A percentile compares a stretch with the other conserved stretches of the same genome.
Evolutionary conservation across 2,888 invertebrate species (phyloP).

Genomic region (Agrenia bidenticulata): DNA sequence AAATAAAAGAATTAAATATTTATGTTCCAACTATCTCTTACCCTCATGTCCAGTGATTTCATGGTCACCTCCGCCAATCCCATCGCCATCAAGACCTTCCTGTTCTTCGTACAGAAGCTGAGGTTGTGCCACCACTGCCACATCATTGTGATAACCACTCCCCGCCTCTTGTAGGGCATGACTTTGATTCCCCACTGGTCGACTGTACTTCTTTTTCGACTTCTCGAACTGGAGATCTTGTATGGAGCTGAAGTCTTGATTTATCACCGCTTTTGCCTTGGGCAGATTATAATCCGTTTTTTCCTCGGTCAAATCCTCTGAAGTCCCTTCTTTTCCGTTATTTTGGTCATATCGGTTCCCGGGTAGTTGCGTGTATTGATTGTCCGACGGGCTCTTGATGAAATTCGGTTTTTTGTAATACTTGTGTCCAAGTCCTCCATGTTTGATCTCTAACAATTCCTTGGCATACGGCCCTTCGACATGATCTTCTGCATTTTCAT

Average conservation of each 20-base stretch:
- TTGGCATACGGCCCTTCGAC: not conserved
- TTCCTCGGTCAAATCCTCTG: not conserved
- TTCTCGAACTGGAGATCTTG: constrained; percentile 1
- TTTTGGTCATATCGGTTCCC: not conserved
- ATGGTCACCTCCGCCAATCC: not conserved
- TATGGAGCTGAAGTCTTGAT: not conserved
- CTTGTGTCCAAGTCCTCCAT: no score
- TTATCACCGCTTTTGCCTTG: not conserved
- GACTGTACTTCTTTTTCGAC: not conserved
- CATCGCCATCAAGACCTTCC: not conserved
- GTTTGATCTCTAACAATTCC: no score
- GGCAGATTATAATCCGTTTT: not conserved
- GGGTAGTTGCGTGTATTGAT: not conserved
- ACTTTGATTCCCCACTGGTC: not conserved
- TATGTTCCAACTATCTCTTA: no score
- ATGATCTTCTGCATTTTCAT: not conserved
- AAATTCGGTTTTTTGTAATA: not conserved
- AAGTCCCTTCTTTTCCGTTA: constrained; percentile 3
- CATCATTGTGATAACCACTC: constrained; percentile 10
- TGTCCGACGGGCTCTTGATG: not conserved
- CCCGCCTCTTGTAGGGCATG: not conserved
- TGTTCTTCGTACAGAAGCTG: not conserved
- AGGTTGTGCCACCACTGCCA: not conserved
- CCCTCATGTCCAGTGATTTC: not conserved
- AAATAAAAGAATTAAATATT: no score